A percentile compares a stretch with the other conserved stretches of the same genome.
Conservation (phyloP, 2,113 vertebrate genomes). For the Osmerus eperlanus region DNA sequence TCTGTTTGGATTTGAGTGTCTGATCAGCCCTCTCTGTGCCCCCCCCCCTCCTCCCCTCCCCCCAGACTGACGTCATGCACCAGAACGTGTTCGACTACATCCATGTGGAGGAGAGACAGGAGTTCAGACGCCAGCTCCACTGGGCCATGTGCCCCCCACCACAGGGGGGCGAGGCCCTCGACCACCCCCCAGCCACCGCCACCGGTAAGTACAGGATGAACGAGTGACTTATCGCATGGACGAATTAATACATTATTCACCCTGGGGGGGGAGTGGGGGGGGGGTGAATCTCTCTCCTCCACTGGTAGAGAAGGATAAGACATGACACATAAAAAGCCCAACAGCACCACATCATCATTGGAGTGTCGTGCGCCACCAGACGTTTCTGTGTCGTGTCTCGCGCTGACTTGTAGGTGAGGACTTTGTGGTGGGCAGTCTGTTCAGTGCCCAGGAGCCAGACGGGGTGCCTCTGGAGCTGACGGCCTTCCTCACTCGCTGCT, state of each 20-base stretch:
- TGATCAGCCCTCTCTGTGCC: background rate
- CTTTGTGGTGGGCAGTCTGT: constrained; percentile 67
- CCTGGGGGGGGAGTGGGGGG: too few relatives aligned
- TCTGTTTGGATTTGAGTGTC: background rate
- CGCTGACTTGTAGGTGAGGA: constrained; percentile 70
- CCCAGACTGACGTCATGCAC: constrained; percentile 86
- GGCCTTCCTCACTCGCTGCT: constrained; percentile 81
- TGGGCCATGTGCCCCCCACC: constrained; percentile 85
- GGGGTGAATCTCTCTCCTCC: too few relatives aligned
- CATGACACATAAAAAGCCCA: background rate
- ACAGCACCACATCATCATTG: too few relatives aligned
- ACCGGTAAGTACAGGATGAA: constrained; percentile 1
- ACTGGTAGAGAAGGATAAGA: too few relatives aligned
- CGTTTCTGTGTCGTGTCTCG: background rate
- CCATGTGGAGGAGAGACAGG: constrained; percentile 84
- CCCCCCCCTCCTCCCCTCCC: background rate
- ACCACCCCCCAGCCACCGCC: constrained; percentile 48
- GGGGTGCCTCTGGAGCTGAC: constrained; percentile 66
- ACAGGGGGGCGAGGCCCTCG: constrained; percentile 52
- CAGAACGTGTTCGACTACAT: constrained; percentile 88
- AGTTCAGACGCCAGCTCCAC: constrained; percentile 83
- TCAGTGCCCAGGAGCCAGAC: constrained; percentile 68
- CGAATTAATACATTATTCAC: too few relatives aligned
- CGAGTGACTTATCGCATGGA: too few relatives aligned
- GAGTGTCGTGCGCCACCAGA: too few relatives aligned